Base-by-base conservation (phyloP, 1,140 invertebrate species). In the Thaumetopoea pityocampa region DNA sequence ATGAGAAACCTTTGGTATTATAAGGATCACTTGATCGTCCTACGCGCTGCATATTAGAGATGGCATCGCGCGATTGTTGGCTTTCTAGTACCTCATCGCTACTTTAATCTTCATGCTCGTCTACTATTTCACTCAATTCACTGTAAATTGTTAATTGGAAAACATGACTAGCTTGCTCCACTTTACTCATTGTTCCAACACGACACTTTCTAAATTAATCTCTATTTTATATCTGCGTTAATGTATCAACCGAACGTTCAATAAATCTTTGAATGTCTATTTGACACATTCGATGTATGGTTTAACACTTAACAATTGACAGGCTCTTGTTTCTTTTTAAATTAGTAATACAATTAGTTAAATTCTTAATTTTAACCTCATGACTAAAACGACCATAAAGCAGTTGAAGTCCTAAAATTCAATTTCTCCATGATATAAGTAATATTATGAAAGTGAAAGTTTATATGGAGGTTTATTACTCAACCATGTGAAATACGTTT, bases 201-300 rank as follows among this genome's bases (percentile, higher is more conserved):
- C 57, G 64, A 68, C 69, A 76, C 74, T 76, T 79, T 76, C 74
- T 69, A 73, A 79, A 60, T 26, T 67, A 69, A 78, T 70, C 67
- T 57, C 15, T 43, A 33, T 33, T 37, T 58, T 46, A 47, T 53
- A 78, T 76, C 61, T 55, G 37, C 47, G 54, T 55, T 62, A 68
- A 70, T 71, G 18, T 49, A 49, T 36, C 52, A 49, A 46, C 41
- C 17, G 40, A 33, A 49, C 48, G 51, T 51, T 55, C n/a, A n/a
- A n/a, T 32, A 41, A 41, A 20, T 14, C 28, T 24, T 15, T 41
- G n/a, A 32, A 32, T 14, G 15, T 15, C 32, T 23, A 38, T 20
- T 27, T 41, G 23, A 7, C 23, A 24, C 27, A 32, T 18, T 32
- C 18, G 14, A 41, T 41, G 36, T 19, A 38, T 38, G 11, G 2